phyloP scores from a whole-genome alignment of 2,113 vertebrate genomes.

The human region GRCh38 chr1:167862501-167863000 shows the following conservation, averaged over 20 bases:
- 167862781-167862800: neutral
- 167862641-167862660: neutral
- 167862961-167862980: neutral
- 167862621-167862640: neutral
- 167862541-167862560: neutral
- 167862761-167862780: neutral
- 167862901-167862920: rapidly evolving
- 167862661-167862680: neutral
- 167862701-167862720: neutral
- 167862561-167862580: neutral
- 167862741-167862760: neutral
- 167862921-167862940: neutral
- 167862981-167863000: too few relatives aligned
- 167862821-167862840: neutral
- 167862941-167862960: neutral
- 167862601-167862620: neutral
- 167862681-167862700: neutral
- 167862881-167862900: neutral
- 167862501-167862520: neutral
- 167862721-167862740: neutral
- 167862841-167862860: neutral
- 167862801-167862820: neutral
- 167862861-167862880: too few relatives aligned
- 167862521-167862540: neutral
- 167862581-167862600: neutral